phyloP scores from a whole-genome alignment of 2,113 vertebrate species.

The Ascaphus truei region DNA sequence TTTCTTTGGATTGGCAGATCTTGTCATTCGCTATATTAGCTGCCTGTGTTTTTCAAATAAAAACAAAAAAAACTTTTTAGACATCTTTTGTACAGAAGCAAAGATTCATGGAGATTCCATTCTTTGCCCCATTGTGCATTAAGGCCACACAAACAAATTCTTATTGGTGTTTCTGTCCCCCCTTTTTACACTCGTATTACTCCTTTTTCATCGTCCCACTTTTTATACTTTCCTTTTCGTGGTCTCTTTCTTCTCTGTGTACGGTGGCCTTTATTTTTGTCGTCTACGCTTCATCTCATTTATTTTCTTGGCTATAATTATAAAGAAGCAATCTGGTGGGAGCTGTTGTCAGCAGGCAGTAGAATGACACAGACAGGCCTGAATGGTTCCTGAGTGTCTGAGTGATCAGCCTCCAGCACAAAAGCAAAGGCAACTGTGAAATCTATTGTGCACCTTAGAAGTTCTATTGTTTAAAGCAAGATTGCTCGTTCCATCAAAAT shows the following conservation, averaged over 20 bases:
- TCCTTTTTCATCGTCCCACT: not conserved
- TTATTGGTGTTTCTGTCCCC: not conserved
- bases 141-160: too few species aligned
- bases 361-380: not conserved
- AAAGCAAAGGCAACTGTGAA: not conserved
- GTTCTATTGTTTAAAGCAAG: not conserved
- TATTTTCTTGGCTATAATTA: conserved; percentile 6
- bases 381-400: conserved; percentile 6
- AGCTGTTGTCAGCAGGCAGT: not conserved
- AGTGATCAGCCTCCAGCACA: not conserved
- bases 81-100: too few species aligned
- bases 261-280: too few species aligned
- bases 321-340: conserved; percentile 1
- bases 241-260: too few species aligned
- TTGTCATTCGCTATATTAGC: too few species aligned
- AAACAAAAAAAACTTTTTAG: too few species aligned
- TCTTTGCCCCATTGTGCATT: too few species aligned
- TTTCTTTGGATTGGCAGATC: too few species aligned
- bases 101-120: too few species aligned
- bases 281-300: not conserved
- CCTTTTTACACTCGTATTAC: not conserved
- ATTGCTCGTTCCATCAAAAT: not conserved
- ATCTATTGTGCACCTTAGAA: not conserved
- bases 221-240: too few species aligned
- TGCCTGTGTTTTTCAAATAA: too few species aligned